Evolutionary conservation across 2,888 invertebrate genomes (phyloP), one percentile per base, ranked within the genome.

Genomic region (Brenthis ino): DNA sequence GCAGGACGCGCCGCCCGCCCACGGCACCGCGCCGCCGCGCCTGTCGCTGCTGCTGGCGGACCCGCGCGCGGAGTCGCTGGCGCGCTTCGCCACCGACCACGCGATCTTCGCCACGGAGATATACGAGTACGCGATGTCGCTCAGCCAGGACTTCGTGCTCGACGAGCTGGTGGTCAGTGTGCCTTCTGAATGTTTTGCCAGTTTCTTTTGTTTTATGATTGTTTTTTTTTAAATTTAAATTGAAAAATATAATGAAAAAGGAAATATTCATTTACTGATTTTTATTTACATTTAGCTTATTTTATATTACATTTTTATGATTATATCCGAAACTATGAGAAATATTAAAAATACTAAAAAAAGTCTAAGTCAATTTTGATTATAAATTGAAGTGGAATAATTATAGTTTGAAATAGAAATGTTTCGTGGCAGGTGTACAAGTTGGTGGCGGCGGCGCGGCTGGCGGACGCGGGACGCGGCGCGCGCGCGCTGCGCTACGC

Each of bases 101-200:
- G 97, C 98, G 28, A 96, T 99, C 72, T 97, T 98, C 92, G 96
- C 98, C 89, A 99, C 99, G 0, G 98, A 99, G 91, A 96, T 99
- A 71, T 99, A 98, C 86, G 99, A 99, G 88, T 99, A 98, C 85
- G 98, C 98, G 5, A 94, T 96, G 74, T 95, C 96, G 70, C 93
- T 99, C 63, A 96, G 96, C 81, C 94, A 95, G 28, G 94, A 94
- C 65, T 97, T 96, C 83, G 94, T 94, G 57, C 94, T 98, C 69
- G 93, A 95, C 0, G 95, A 96, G 79, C 94, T 97, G 79, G 96
- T 96, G 94, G 96, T 96, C 79, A 75, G 83, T 76, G 5, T 11
- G 28, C 8, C 8, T 37, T 8, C 8, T 11, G 2, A 43, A 3
- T 43, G 37, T 11, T 28, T 16, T 13, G 16, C 3, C 13, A 24